Base-by-base conservation (phyloP, 1,140 invertebrate species). In the Habropoda laboriosa region DNA sequence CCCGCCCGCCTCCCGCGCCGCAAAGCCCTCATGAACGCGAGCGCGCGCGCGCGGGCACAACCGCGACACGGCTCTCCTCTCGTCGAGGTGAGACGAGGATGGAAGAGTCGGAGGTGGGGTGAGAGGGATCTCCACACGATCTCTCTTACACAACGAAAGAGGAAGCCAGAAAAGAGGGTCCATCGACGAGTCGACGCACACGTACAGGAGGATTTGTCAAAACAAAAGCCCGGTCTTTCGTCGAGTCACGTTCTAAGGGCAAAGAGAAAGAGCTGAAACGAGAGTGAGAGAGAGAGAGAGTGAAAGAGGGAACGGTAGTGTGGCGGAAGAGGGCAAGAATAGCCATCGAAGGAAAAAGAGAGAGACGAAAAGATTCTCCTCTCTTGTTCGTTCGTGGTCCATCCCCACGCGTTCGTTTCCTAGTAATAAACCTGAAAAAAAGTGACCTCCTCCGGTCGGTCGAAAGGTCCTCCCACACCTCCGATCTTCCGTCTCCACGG, bases 201-300 rank as follows among this genome's bases (percentile, higher is more conserved):
- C 76, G 80, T 76, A 87, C 61, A 80, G 79, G 79, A 75, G 82
- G 86, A 90, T 90, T 90, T 90, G 89, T 90, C 89, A 90, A 90
- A 90, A 90, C 89, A 90, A 90, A 90, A 89, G 86, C 85, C 85
- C 61, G 79, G 74, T 82, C 89, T 89, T 89, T 88, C 89, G 87
- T 86, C 83, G 86, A 90, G 88, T 90, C 88, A 89, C 89, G 87
- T 86, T 89, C 76, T 79, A 75, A 82, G 81, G 85, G 71, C 77
- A 75, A 51, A 51, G 71, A 53, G 82, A 64, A 57, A 58, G 30
- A 66, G 60, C 40, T 45, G 57, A 21, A 49, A 4, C 10, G 40
- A 8, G 3, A 12, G 40, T 0, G 16, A 1, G 45, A 63, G 57
- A 24, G 49, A 32, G 45, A 24, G 24, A 58, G 51, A 10, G 13